phyloP scores from a whole-genome alignment of 2,888 invertebrate species.

The Erebia palarica region DNA sequence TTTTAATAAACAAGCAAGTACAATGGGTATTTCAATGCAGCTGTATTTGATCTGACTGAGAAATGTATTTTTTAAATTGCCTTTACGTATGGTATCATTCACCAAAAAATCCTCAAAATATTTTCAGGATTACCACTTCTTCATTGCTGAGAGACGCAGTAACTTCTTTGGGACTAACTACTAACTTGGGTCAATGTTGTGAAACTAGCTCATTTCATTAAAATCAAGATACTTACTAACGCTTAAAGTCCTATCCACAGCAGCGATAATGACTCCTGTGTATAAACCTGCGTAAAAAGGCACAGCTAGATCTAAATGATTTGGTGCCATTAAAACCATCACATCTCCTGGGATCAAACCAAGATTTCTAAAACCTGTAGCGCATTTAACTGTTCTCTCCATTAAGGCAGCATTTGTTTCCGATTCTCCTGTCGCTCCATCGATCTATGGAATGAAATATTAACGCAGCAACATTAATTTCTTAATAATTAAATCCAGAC shows the following conservation, averaged over 20 bases:
- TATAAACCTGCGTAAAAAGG: constrained; percentile 73
- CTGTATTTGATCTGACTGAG: too few relatives aligned
- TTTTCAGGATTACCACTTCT: too few relatives aligned
- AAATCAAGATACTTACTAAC: constrained; percentile 52
- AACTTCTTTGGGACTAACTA: too few relatives aligned
- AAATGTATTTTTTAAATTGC: too few relatives aligned
- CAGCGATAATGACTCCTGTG: constrained; percentile 63
- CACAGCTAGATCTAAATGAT: constrained; percentile 65
- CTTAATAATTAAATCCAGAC: neutral
- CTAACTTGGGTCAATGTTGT: too few relatives aligned
- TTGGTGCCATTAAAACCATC: constrained; percentile 70
- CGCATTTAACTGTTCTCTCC: constrained; percentile 58
- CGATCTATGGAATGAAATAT: constrained; percentile 34
- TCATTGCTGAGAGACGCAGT: too few relatives aligned
- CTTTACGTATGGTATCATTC: too few relatives aligned
- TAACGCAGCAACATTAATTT: neutral
- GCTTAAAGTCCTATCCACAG: constrained; percentile 53
- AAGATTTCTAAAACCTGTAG: constrained; percentile 56
- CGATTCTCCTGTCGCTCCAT: constrained; percentile 52
- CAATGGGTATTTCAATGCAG: neutral
- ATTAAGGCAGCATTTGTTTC: constrained; percentile 62
- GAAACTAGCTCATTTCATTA: neutral
- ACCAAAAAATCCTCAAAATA: too few relatives aligned
- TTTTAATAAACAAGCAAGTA: neutral
- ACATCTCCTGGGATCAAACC: constrained; percentile 68